Conservation (phyloP, 30 jellyfish, hydroid and myxozoan genomes). For the Hydractinia symbiolongicarpus region DNA sequence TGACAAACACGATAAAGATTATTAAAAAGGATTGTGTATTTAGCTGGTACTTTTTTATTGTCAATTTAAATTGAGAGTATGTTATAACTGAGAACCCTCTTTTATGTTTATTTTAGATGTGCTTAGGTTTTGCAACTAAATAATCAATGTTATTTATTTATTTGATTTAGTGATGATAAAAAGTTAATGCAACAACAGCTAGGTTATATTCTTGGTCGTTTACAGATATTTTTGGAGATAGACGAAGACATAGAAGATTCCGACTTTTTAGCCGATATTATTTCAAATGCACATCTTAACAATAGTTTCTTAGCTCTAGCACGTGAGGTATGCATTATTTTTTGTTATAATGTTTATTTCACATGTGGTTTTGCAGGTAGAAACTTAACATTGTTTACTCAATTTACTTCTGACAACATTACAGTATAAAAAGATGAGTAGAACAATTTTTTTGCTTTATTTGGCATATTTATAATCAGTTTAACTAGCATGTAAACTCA, state of each 20-base stretch:
- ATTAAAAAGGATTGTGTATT: no score
- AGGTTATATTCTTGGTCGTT: slow-evolving; percentile 84
- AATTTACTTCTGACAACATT: no score
- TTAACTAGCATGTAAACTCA: no score
- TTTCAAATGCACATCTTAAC: slow-evolving; percentile 82
- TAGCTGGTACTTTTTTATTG: no score
- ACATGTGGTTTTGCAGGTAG: no score
- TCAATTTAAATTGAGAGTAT: neutral
- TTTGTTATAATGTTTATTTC: no score
- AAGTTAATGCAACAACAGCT: slow-evolving; percentile 76
- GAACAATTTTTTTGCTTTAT: no score
- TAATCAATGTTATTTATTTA: neutral
- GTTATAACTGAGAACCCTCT: neutral
- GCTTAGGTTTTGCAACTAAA: no score
- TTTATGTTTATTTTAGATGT: neutral
- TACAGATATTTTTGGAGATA: slow-evolving; percentile 70
- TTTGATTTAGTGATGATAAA: slow-evolving; percentile 53
- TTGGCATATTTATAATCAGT: no score
- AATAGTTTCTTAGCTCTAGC: slow-evolving; percentile 80
- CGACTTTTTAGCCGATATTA: slow-evolving; percentile 70
- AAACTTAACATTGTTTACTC: no score
- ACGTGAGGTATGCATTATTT: slow-evolving; percentile 55
- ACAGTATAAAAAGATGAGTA: no score
- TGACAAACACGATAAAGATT: no score
- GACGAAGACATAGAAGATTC: slow-evolving; percentile 82